phyloP scores from a whole-genome alignment of 1,140 invertebrate genomes.

The Drosophila elegans region DNA sequence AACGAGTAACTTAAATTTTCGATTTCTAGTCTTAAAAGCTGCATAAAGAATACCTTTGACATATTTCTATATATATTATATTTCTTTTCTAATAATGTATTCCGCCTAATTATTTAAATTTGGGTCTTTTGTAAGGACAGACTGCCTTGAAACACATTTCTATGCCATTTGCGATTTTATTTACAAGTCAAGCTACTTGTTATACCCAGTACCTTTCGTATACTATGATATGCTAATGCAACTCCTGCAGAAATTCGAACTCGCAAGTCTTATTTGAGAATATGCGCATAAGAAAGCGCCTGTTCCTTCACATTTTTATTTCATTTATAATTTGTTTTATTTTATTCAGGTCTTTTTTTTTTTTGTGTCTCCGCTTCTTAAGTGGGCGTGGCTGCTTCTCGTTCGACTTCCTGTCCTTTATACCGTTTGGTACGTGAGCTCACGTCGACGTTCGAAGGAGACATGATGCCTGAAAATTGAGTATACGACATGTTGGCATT shows the following conservation, averaged over 20 bases:
- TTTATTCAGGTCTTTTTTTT: conserved; percentile 17
- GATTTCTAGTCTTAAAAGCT: too few species aligned
- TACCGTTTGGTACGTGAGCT: conserved; percentile 42
- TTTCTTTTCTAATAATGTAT: too few species aligned
- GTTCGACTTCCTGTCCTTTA: conserved; percentile 4
- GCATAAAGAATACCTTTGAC: too few species aligned
- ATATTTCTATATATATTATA: too few species aligned
- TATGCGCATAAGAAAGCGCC: conserved; percentile 28
- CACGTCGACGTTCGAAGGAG: conserved; percentile 52
- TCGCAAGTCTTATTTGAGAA: conserved; percentile 6
- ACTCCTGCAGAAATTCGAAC: conserved; percentile 13
- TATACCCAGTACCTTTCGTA: conserved; percentile 5
- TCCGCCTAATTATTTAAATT: background rate
- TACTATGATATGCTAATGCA: conserved; percentile 41
- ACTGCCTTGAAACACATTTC: background rate
- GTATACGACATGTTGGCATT: conserved; percentile 60
- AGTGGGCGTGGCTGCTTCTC: conserved; percentile 15
- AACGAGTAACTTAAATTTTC: too few species aligned
- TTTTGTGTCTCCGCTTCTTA: background rate
- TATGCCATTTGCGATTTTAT: background rate
- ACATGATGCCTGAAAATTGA: conserved; percentile 59
- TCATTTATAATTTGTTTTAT: conserved; percentile 47
- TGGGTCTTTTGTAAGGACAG: background rate
- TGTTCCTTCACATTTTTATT: conserved; percentile 15
- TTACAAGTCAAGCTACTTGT: conserved; percentile 13